Evolutionary conservation across 2,888 invertebrate genomes (phyloP), one percentile per base, ranked within the genome.

Genomic region (Tetropium fuscum): DNA sequence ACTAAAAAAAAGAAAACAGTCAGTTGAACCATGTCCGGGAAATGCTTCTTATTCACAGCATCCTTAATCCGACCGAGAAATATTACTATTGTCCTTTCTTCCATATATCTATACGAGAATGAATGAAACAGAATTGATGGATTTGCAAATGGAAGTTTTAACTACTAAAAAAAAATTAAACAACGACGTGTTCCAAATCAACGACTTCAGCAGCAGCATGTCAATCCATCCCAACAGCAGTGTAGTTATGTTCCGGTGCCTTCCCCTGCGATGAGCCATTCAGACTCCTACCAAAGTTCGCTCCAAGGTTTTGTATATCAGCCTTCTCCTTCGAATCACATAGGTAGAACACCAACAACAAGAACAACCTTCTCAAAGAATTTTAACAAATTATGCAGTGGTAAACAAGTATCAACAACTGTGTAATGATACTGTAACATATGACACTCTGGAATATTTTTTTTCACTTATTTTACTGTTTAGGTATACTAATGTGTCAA

Each of bases 61-160:
- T 40, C 38, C 54, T 44, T 36, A 58, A 32, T 54, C 63, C 40
- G 60, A 60, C 36, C 47, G 62, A 25, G 61, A 59, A 60, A 55
- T 58, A 30, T 53, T 58, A 45, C 45, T 53, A 20, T 38, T 51
- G 30, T 58, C 49, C 30, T 58, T 53, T 53, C 16, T 58, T 11
- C 58, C 58, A 13, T 53, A 53, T 45, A n/a, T n/a, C n/a, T n/a
- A 53, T 25, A 40, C 44, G 58, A 51, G 58, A 58, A 53, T 44
- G 44, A 15, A 15, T 44, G 27, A 44, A 27, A 44, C 25, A 44
- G 44, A 44, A 44, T 19, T 44, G 15, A 44, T 44, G 44, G 44
- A 44, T 19, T 44, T 44, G 6, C 44, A 44, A 11, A 44, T 44
- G 27, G 44, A 25, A 10, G n/a, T 44, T 44, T 19, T 44, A 44